Base-by-base conservation (phyloP, 2,113 vertebrate species). In the Halichoerus grypus region DNA sequence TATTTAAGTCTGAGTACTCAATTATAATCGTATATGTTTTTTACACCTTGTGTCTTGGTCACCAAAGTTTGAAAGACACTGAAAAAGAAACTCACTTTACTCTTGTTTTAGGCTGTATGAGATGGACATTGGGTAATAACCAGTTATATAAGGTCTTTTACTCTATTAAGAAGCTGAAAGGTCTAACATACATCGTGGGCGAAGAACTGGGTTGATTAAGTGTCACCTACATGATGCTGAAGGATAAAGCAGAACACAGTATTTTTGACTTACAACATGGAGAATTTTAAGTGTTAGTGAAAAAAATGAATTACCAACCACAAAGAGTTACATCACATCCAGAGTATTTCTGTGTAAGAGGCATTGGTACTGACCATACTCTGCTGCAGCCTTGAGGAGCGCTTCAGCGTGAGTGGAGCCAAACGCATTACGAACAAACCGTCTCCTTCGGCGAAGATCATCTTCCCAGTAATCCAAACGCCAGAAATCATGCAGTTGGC, bases 391-490 rank as follows among this genome's bases (percentile, higher is more conserved):
- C 98, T 99, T 99, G 96, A 99, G 99, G 59, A 99, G 93, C 13
- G 99, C 99, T 91, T 99, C 99, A 85, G 99, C 98, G 95, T 99
- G 99, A 98, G 99, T 99, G 97, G 99, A 99, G 87, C 99, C 99
- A 97, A 99, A 99, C 18, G 99, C 99, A 95, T 99, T 99, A 72
- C 99, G 99, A 96, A 99, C 99, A 95, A 99, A 99, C 93, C 99
- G 98, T 96, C 99, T 99, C 98, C 99, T 99, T 65, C 99, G 98
- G 31, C 99, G 99, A 95, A 99, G 99, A 98, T 99, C 99, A 11
- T 99, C 99, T 95, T 99, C 99, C 99, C 99, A 99, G 98, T 99
- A 99, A 98, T 99, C 99, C 95, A 99, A 99, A 93, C 99, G 99
- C 99, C 99, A 99, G 98, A 99, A 99, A 98, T 99, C 99, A 59